Evolutionary conservation across 2,888 invertebrate species (phyloP), one percentile per base, ranked within the genome.

Genomic region (Drosophila lutescens): DNA sequence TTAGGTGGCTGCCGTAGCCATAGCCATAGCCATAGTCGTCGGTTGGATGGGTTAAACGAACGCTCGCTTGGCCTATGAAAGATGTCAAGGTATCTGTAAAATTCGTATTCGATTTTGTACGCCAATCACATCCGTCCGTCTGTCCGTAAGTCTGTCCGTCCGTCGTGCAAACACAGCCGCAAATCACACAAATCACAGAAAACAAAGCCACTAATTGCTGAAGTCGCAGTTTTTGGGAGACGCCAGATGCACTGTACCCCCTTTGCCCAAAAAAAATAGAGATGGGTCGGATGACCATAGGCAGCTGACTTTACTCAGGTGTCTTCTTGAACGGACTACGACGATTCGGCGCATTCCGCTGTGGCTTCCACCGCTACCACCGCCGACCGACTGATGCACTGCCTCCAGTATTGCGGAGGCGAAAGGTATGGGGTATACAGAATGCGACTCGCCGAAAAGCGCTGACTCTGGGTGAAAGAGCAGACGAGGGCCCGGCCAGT

Each of bases 61-160:
- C 88, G 89, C 78, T 74, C 43, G 77, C 71, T 76, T 80, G 71
- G 79, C 72, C 82, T 89, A 79, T 88, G 88, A 89, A 89, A 90
- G 88, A 84, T 89, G 88, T 89, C 90, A 90, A 89, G 89, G 89
- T 83, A 80, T 80, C 59, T 86, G 70, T 77, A 77, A 77, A 76
- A 75, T 74, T 73, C 70, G 61, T 75, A 75, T 66, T 47, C 70
- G 44, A 75, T 79, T 80, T 61, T 58, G 73, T 75, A 85, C 74
- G 79, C 77, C 67, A 78, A 84, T 76, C 86, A 78, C 78, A 81
- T 68, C 46, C 36, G 26, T 43, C 58, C 41, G 13, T 54, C 26
- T 10, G 32, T 32, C 32, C 32, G 32, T 40, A 9, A 9, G 15
- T 4, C 15, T 15, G 15, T 43, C 17, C 43, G 43, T 43, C 62